Evolutionary conservation across 1,140 invertebrate genomes (phyloP).

Genomic region (Drosophila truncata): DNA sequence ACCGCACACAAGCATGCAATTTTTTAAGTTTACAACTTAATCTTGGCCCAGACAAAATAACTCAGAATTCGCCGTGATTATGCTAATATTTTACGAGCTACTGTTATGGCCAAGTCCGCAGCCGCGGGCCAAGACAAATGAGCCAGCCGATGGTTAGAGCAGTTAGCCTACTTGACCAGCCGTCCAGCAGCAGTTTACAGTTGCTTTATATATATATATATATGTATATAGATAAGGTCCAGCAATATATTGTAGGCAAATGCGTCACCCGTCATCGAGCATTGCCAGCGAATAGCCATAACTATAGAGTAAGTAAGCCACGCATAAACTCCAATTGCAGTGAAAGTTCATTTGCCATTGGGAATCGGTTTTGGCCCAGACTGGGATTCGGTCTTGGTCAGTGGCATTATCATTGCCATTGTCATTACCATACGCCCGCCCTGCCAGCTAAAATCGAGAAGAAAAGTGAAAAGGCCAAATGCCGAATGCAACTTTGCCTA

Average conservation of each 20-base stretch:
- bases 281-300: constrained; percentile 29
- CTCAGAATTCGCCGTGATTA: constrained; percentile 64
- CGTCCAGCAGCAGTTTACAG: constrained; percentile 51
- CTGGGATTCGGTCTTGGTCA: constrained; percentile 45
- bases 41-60: constrained; percentile 29
- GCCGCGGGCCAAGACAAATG: constrained; percentile 35
- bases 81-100: constrained; percentile 78
- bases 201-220: constrained; percentile 6
- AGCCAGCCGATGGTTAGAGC: constrained; percentile 26
- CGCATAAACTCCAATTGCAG: constrained; percentile 75
- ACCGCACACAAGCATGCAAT: constrained; percentile 26
- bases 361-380: constrained; percentile 55
- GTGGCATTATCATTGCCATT: constrained; percentile 15
- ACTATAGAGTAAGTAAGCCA: constrained; percentile 42
- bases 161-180: constrained; percentile 67
- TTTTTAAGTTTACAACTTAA: constrained; percentile 58
- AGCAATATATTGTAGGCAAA: constrained; percentile 45
- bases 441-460: constrained; percentile 17
- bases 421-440: constrained; percentile 47
- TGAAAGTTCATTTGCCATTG: constrained; percentile 70
- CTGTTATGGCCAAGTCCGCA: constrained; percentile 53
- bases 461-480: constrained; percentile 63
- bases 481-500: constrained; percentile 2
- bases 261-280: constrained; percentile 71
- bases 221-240: constrained; percentile 3